phyloP scores from a whole-genome alignment of 2,113 vertebrate species.

The Gopherus evgoodei region DNA sequence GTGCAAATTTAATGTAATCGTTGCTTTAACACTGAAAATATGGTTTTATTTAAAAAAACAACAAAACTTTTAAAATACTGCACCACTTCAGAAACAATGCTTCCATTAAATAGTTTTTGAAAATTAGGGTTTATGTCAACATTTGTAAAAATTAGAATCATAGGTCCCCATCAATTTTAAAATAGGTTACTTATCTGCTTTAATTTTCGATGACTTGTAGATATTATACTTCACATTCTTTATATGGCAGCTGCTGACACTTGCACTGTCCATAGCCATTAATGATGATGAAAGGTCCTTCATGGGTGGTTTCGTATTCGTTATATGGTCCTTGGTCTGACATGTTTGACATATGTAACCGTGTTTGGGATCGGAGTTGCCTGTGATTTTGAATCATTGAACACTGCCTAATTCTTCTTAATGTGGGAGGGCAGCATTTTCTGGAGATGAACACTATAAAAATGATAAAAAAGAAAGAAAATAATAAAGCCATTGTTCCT shows the following conservation, averaged over 20 bases:
- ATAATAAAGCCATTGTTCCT: slow-evolving; percentile 98
- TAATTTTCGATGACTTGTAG: slow-evolving; percentile 68
- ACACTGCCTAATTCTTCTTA: slow-evolving; percentile 97
- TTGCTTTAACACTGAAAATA: slow-evolving; percentile 83
- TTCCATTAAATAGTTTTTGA: slow-evolving; percentile 81
- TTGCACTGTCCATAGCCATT: slow-evolving; percentile 99
- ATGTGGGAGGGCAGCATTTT: slow-evolving; percentile 97
- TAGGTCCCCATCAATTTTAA: slow-evolving; percentile 81
- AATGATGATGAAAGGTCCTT: slow-evolving; percentile 98
- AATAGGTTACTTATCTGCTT: slow-evolving; percentile 85
- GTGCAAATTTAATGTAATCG: slow-evolving; percentile 80
- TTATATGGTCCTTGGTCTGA: slow-evolving; percentile 98
- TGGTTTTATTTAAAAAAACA: slow-evolving; percentile 72
- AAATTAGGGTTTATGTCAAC: slow-evolving; percentile 85
- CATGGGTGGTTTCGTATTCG: slow-evolving; percentile 96
- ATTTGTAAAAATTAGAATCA: slow-evolving; percentile 83
- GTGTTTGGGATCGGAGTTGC: slow-evolving; percentile 97
- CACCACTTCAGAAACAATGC: slow-evolving; percentile 82
- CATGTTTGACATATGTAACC: slow-evolving; percentile 96
- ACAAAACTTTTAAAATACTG: slow-evolving; percentile 79
- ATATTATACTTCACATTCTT: slow-evolving; percentile 99
- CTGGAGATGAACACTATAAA: slow-evolving; percentile 99
- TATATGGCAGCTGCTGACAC: slow-evolving; percentile 99
- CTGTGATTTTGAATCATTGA: slow-evolving; percentile 97
- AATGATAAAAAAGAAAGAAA: slow-evolving; percentile 99